Evolutionary conservation across 2,797 vertebrate genomes (phyloP).

Genomic region (Eulemur albifrons): DNA sequence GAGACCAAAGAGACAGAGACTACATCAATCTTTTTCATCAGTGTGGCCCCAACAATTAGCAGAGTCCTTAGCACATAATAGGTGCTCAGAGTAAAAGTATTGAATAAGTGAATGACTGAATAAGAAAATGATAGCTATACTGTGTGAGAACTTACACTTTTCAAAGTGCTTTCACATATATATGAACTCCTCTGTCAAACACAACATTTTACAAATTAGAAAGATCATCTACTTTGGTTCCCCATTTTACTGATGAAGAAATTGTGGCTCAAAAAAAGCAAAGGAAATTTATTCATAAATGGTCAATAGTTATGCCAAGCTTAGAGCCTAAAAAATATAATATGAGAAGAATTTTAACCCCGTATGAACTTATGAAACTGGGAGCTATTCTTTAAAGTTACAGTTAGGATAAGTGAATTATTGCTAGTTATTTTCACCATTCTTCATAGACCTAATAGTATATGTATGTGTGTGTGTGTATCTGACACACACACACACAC

Average conservation of each 20-base stretch:
- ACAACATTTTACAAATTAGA: neutral
- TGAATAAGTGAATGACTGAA: conserved; percentile 29
- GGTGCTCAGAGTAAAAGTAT: neutral
- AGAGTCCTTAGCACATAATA: neutral
- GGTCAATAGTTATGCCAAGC: neutral
- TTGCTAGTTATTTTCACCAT: neutral
- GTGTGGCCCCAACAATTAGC: neutral
- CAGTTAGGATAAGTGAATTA: neutral
- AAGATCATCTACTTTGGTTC: neutral
- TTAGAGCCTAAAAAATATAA: neutral
- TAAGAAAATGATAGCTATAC: neutral
- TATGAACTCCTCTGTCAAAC: neutral
- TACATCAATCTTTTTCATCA: neutral
- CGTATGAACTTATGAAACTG: neutral
- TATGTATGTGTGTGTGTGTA: neutral
- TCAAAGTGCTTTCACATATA: neutral
- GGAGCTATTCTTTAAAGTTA: neutral
- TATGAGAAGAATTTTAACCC: neutral
- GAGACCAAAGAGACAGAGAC: neutral
- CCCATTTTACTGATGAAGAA: neutral
- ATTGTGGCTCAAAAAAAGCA: neutral
- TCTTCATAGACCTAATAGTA: neutral
- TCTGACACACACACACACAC: neutral
- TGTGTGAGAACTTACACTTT: neutral
- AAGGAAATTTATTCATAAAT: conserved; percentile 8